Evolutionary conservation across 2,888 invertebrate genomes (phyloP), one percentile per base, ranked within the genome.

Genomic region (Synanthedon myopaeformis): DNA sequence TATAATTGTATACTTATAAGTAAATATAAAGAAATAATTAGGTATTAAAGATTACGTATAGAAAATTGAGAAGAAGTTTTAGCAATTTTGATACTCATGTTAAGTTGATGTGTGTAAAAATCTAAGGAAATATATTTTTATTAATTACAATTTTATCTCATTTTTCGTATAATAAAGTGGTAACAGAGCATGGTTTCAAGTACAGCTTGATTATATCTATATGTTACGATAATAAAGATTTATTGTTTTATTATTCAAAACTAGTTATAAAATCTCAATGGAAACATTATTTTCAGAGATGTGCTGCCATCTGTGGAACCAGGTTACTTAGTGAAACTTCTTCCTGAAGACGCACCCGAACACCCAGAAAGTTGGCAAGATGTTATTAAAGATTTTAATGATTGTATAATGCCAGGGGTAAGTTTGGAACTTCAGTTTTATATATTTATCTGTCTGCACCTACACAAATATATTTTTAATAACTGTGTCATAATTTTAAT

Each of bases 351-450:
- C 61, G 94, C 96, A 6, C 98, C 99, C 0, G 91, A 93, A 59
- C 76, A 91, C 2, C 91, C 96, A 0, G 96, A 98, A 76, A 79
- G 91, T 8, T 99, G 97, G 96, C 89, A 93, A 66, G 91, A 92
- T 41, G 91, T 99, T n/a, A 89, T 99, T 65, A 89, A 91, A 56
- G 99, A 99, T 70, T 91, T 99, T 57, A 95, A 95, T 70, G 88
- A 92, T 61, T 90, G 94, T 54, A 94, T 99, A 60, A 93, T 97
- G 92, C 98, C 98, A 0, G 98, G 98, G 61, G 94, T 93, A 76
- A 84, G 28, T 42, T 23, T 52, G 8, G 35, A 35, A 3, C 2
- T 35, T 28, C 8, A 28, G 35, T 35, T 35, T 35, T 35, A 35
- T 28, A 19, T 3, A 3, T 19, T 19, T 19, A 6, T 28, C 5